A percentile compares a stretch with the other conserved stretches of the same genome.
phyloP scores from a whole-genome alignment of 2,797 vertebrate species.

The Pteropus rufus region DNA sequence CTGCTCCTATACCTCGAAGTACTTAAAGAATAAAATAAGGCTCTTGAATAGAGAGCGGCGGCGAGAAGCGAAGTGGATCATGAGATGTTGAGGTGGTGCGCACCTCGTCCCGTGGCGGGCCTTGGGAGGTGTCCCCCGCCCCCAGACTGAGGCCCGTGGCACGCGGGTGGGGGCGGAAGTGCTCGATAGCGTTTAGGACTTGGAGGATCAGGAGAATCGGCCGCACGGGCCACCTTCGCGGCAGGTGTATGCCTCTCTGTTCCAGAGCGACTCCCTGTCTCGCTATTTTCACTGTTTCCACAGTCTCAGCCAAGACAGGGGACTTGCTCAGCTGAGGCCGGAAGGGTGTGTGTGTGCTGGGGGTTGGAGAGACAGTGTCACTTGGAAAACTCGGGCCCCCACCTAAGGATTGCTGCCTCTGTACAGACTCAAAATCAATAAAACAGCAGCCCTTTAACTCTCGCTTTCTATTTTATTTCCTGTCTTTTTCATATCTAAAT shows the following conservation, averaged over 20 bases:
- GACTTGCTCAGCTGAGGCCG: constrained; percentile 24
- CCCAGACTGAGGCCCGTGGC: neutral
- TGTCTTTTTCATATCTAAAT: neutral
- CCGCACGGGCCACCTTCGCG: neutral
- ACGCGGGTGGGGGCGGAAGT: neutral
- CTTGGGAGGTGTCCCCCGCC: neutral
- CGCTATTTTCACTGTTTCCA: constrained; percentile 54
- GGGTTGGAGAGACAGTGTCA: neutral
- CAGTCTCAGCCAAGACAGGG: constrained; percentile 36
- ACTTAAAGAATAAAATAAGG: neutral
- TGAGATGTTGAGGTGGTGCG: neutral
- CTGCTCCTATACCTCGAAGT: neutral
- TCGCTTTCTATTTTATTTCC: constrained; percentile 51
- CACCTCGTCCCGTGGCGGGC: neutral
- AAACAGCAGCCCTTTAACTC: constrained; percentile 51
- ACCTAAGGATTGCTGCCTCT: constrained; percentile 51
- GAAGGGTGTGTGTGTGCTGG: constrained; percentile 43
- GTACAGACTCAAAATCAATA: constrained; percentile 66
- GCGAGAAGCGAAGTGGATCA: neutral
- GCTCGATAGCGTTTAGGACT: neutral
- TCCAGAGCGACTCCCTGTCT: neutral
- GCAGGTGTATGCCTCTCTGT: constrained; percentile 14
- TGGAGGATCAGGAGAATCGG: neutral
- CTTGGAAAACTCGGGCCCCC: constrained; percentile 30
- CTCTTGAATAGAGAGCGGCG: neutral